Base-by-base conservation (phyloP, 2,888 invertebrate genomes). In the Erebia palarica region DNA sequence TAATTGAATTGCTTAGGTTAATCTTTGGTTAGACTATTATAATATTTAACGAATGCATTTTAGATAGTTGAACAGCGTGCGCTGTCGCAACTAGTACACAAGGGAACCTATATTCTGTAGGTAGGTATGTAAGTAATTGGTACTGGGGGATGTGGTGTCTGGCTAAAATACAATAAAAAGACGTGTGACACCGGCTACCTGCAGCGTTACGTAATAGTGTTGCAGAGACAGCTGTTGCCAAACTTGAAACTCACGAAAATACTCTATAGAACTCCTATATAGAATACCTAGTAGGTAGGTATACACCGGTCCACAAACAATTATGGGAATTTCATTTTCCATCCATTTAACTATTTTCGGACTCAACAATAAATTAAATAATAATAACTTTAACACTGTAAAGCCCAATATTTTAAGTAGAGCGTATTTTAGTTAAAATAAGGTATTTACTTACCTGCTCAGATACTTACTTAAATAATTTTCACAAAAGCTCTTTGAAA, bases 131-230 rank as follows among this genome's bases (percentile, higher is more conserved):
- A 55, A 3, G 16, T 55, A 36, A 36, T 36, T 36, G 58, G 58
- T 14, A 59, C 18, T 16, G 36, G 16, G 61, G 11, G 53, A 44
- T 36, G 21, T 27, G 4, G 42, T 27, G 53, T 53, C 36, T 27
- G 36, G 55, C 42, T 53, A 65, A 13, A 27, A 65, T 16, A 53
- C 51, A 51, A 64, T 42, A 55, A 42, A 55, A 36, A 65, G 11
- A 42, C 21, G 44, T 21, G 36, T 68, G 53, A 59, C 36, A 67
- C 53, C 66, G 18, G 21, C 80, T 86, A 89, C 87, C 91, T 91
- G 92, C 92, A 92, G 79, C 85, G 84, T 92, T 90, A 88, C 83
- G 84, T 88, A 91, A 92, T 84, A 77, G 80, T 83, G 85, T 89
- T 84, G 90, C 89, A 84, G 88, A 87, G 83, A 83, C 85, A 85